Conservation (phyloP, 2,113 vertebrate species). For the Passer montanus region DNA sequence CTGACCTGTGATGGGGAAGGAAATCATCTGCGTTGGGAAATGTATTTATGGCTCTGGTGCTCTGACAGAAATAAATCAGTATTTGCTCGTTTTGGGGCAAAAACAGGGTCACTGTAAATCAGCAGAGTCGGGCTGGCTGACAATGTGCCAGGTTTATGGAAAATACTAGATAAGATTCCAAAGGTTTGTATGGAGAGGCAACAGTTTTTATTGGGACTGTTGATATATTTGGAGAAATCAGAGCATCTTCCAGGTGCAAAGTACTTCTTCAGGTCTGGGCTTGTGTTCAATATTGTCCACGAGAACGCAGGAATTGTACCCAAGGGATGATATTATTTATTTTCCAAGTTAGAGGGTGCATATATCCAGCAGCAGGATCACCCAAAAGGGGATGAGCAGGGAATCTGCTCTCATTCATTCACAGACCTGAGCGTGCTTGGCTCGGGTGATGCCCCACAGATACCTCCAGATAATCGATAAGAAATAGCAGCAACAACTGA, state of each 20-base stretch:
- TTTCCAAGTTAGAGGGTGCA: background rate
- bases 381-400: background rate
- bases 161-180: background rate
- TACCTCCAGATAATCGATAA: background rate
- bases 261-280: background rate
- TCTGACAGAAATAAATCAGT: constrained; percentile 40
- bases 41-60: constrained; percentile 3
- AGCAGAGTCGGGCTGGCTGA: background rate
- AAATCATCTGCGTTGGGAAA: background rate
- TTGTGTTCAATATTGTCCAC: background rate
- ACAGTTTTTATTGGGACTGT: background rate
- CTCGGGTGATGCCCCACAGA: background rate
- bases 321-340: background rate
- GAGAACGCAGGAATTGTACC: background rate
- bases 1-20: constrained; percentile 22
- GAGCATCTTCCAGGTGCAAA: background rate
- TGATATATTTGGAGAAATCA: background rate
- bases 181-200: background rate
- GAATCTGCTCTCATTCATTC: background rate
- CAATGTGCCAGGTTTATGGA: background rate
- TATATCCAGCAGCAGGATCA: background rate
- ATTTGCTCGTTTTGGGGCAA: background rate
- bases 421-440: background rate
- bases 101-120: background rate
- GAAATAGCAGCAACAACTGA: background rate